Evolutionary conservation across 2,113 vertebrate species (phyloP).

Genomic region (Psettodes erumei): DNA sequence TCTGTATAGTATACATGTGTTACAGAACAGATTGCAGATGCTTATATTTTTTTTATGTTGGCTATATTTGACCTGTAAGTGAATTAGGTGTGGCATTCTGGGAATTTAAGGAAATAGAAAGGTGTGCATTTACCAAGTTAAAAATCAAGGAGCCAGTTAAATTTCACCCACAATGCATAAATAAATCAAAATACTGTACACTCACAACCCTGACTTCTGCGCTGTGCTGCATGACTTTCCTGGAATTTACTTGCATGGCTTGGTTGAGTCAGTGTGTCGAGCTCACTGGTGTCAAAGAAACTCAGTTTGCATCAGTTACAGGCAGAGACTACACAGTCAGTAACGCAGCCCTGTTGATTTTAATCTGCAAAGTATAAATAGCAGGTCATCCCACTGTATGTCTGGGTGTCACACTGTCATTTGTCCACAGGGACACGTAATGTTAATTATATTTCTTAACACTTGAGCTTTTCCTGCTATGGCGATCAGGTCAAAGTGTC

Average conservation of each 20-base stretch:
- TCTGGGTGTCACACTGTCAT: conserved; percentile 3
- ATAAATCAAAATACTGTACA: background rate
- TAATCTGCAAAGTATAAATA: conserved; percentile 30
- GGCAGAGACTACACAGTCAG: background rate
- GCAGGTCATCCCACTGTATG: background rate
- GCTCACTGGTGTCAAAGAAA: background rate
- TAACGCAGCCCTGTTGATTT: background rate
- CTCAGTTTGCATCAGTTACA: conserved; percentile 10
- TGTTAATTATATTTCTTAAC: no score
- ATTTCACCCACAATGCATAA: no score
- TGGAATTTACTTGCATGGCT: conserved; percentile 38
- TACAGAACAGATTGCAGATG: no score
- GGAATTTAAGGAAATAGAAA: background rate
- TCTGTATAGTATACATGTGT: no score
- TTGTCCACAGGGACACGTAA: no score
- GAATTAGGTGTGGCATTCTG: background rate
- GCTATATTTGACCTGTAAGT: background rate
- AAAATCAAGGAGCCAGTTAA: background rate
- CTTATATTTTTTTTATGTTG: background rate
- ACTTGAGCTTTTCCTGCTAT: background rate
- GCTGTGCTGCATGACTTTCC: conserved; percentile 19
- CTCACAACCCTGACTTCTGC: background rate
- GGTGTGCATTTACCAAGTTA: background rate
- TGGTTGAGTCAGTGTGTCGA: conserved; percentile 44
- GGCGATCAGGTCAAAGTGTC: no score